Percentiles rank a stretch among this genome's conserved stretches.
Conservation (phyloP, 2,888 invertebrate genomes). For the Tipula vernalis region DNA sequence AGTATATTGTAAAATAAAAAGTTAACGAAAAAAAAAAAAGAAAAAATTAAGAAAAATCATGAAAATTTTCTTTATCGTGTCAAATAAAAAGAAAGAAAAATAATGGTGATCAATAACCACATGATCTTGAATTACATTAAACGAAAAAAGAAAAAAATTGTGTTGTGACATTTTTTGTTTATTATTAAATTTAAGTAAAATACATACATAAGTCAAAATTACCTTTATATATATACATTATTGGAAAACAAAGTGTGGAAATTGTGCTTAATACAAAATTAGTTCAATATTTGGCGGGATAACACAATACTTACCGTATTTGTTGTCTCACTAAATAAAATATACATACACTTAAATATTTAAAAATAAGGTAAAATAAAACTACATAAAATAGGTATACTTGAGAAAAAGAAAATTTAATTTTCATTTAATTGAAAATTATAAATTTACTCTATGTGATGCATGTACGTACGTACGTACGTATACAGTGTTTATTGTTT, state of each 20-base stretch:
- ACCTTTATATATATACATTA: not conserved
- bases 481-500: not conserved
- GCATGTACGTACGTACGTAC: not conserved
- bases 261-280: not conserved
- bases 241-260: not conserved
- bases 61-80: constrained; percentile 8
- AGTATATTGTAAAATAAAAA: not conserved
- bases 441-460: not conserved
- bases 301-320: not conserved
- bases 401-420: not conserved
- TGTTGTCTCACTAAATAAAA: not conserved
- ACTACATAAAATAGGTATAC: not conserved
- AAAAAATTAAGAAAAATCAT: not conserved
- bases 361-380: not conserved
- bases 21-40: not conserved
- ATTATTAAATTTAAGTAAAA: not conserved
- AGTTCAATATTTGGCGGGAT: not conserved
- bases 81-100: constrained; percentile 8
- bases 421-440: not conserved
- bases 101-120: constrained; percentile 4
- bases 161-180: not conserved
- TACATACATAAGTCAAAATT: not conserved
- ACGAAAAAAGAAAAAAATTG: not conserved
- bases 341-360: not conserved
- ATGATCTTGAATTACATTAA: constrained; percentile 4